Conservation (phyloP, 2,797 vertebrate genomes). For the Furcifer pardalis region DNA sequence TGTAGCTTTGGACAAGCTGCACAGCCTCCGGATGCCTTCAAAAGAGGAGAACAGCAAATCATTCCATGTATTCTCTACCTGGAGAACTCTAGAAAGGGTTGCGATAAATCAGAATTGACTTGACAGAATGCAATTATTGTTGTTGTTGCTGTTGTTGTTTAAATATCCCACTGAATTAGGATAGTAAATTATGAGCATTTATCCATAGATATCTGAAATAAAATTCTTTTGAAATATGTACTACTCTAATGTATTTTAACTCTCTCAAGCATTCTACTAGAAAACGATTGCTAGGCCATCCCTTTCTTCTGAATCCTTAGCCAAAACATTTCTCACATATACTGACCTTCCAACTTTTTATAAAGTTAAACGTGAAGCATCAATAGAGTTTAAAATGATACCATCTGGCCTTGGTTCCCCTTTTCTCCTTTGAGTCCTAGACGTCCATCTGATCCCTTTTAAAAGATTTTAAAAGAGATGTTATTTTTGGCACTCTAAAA, state of each 20-base stretch:
- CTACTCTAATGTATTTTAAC: neutral
- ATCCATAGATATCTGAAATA: neutral
- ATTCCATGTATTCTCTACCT: too few species aligned
- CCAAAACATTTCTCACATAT: neutral
- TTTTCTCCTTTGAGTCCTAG: constrained; percentile 34
- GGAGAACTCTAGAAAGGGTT: too few species aligned
- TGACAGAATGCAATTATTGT: too few species aligned
- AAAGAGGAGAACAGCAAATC: too few species aligned
- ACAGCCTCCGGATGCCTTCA: too few species aligned
- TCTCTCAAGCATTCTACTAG: neutral
- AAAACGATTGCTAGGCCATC: neutral
- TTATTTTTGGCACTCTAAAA: neutral
- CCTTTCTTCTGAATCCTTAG: neutral
- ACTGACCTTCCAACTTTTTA: neutral
- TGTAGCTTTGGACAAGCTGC: too few species aligned
- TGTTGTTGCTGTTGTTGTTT: too few species aligned
- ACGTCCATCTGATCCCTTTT: constrained; percentile 41
- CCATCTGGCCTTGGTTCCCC: constrained; percentile 38
- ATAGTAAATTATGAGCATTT: neutral
- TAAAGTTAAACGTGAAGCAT: neutral
- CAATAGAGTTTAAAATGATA: constrained; percentile 22
- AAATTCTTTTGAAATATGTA: neutral
- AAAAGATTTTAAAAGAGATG: neutral
- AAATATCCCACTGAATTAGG: neutral
- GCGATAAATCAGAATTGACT: too few species aligned